phyloP scores from a whole-genome alignment of 2,113 vertebrate species.

The Cricetomys ansorgei region DNA sequence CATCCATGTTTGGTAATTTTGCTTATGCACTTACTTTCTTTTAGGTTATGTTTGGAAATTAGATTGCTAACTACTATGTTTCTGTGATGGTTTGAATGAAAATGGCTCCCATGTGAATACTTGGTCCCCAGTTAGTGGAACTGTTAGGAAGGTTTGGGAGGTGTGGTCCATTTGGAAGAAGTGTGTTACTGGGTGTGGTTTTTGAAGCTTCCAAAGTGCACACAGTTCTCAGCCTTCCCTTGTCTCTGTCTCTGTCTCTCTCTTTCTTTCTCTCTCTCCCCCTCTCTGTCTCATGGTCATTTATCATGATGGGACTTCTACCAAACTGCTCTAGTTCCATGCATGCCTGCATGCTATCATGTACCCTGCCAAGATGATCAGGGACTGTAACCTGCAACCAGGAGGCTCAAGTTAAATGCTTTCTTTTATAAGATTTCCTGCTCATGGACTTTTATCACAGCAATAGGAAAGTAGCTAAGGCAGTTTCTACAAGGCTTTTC shows the following conservation, averaged over 20 bases:
- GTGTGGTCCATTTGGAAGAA: background rate
- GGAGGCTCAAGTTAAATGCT: background rate
- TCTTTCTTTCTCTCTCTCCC: background rate
- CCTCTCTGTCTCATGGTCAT: background rate
- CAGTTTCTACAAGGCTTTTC: background rate
- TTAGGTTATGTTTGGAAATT: background rate
- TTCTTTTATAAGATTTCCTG: background rate
- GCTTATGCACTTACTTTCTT: background rate
- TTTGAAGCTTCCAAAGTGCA: background rate
- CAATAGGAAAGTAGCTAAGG: background rate
- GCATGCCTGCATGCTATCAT: background rate
- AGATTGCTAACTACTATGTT: background rate
- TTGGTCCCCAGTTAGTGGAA: background rate
- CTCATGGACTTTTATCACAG: background rate
- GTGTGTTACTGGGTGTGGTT: background rate
- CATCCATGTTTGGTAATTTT: background rate
- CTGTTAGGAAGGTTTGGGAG: background rate
- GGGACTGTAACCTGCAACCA: background rate
- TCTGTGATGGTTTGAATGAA: background rate
- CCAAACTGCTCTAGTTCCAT: background rate
- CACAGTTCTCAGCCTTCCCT: background rate
- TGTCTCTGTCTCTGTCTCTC: background rate
- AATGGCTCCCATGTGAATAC: background rate
- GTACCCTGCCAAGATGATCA: background rate
- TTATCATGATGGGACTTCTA: background rate